phyloP scores from a whole-genome alignment of 2,888 invertebrate genomes.

The Amblyjoppa proteus region DNA sequence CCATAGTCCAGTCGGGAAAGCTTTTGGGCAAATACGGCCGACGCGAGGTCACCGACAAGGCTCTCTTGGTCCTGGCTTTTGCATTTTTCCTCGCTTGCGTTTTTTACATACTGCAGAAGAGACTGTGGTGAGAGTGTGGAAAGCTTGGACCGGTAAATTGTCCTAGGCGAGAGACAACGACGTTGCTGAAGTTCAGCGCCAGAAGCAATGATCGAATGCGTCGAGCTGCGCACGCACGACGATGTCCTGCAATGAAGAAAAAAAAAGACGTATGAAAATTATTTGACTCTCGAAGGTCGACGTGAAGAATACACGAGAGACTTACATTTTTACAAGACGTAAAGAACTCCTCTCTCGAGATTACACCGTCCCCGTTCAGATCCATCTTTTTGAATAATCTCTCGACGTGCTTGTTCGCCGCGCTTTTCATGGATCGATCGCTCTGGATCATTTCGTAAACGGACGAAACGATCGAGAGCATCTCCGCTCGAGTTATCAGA shows the following conservation, averaged over 20 bases:
- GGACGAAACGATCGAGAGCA: slow-evolving; percentile 78
- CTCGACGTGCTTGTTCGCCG: slow-evolving; percentile 78
- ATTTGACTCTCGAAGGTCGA: neutral
- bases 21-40: slow-evolving; percentile 97
- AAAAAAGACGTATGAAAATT: neutral
- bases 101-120: slow-evolving; percentile 96
- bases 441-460: slow-evolving; percentile 80
- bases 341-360: slow-evolving; percentile 80
- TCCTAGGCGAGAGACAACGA: neutral
- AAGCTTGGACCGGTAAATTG: neutral
- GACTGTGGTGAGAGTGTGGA: slow-evolving; percentile 88
- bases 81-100: slow-evolving; percentile 96
- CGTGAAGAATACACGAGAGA: neutral
- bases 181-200: slow-evolving; percentile 65
- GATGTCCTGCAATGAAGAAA: slow-evolving; percentile 72
- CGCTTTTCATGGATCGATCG: slow-evolving; percentile 72
- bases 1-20: slow-evolving; percentile 95
- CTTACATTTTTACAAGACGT: slow-evolving; percentile 79
- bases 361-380: slow-evolving; percentile 78
- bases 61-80: slow-evolving; percentile 94
- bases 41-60: slow-evolving; percentile 97
- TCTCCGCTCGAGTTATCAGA: slow-evolving; percentile 79
- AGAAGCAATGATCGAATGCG: slow-evolving; percentile 75
- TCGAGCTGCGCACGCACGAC: slow-evolving; percentile 75
- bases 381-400: slow-evolving; percentile 81